phyloP scores from a whole-genome alignment of 2,797 vertebrate genomes.

The Chromobotia macracanthus region DNA sequence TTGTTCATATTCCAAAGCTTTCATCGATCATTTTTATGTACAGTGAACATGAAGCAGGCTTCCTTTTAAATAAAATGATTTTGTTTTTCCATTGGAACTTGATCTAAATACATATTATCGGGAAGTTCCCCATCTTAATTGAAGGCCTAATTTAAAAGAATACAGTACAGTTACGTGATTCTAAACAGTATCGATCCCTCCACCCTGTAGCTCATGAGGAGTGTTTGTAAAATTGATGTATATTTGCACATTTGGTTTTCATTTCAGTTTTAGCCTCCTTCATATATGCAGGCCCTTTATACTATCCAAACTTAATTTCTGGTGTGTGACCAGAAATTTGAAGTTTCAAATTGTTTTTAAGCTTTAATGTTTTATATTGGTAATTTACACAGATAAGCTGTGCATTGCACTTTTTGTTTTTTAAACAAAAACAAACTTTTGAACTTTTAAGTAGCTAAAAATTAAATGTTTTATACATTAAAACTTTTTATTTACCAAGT shows the following conservation, averaged over 20 bases:
- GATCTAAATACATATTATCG: conserved; percentile 14
- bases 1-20: conserved; percentile 17
- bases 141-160: conserved; percentile 11
- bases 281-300: neutral
- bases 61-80: conserved; percentile 1
- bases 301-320: no score
- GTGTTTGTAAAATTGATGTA: neutral
- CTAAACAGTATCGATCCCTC: conserved; percentile 19
- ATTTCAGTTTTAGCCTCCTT: neutral
- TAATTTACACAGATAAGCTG: neutral
- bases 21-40: conserved; percentile 17
- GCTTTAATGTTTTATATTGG: no score
- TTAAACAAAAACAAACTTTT: no score
- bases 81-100: conserved; percentile 14
- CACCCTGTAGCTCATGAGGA: neutral
- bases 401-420: neutral
- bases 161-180: conserved; percentile 15
- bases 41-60: neutral
- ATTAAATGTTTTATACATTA: no score
- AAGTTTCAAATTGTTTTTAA: no score
- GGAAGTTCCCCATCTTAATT: conserved; percentile 15
- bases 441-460: neutral
- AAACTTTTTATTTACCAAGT: neutral
- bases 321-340: no score
- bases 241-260: neutral